phyloP scores from a whole-genome alignment of 1,140 invertebrate species.

The Andricus grossulariae region DNA sequence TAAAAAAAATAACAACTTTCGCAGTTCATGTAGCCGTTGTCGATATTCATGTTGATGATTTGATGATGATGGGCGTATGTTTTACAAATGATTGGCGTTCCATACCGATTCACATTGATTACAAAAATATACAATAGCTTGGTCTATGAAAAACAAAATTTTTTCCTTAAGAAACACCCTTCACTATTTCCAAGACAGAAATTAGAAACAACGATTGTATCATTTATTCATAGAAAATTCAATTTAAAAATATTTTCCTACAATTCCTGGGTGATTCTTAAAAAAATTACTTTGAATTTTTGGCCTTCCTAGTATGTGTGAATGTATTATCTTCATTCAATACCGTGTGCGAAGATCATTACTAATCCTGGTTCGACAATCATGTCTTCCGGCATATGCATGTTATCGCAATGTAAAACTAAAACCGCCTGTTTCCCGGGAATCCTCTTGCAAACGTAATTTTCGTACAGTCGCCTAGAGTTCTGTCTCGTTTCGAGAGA shows the following conservation, averaged over 20 bases:
- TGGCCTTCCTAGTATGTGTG: neutral
- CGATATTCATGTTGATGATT: neutral
- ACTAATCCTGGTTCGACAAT: conserved; percentile 97
- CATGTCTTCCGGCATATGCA: conserved; percentile 96
- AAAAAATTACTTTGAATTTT: neutral
- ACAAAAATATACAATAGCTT: conserved; percentile 52
- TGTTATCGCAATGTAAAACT: conserved; percentile 95
- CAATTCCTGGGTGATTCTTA: neutral
- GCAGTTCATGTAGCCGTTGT: neutral
- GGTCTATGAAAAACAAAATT: neutral
- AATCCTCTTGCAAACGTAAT: conserved; percentile 94
- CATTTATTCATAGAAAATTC: neutral
- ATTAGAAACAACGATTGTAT: neutral
- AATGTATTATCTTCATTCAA: conserved; percentile 80
- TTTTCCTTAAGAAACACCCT: conserved; percentile 7
- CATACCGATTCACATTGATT: conserved; percentile 20
- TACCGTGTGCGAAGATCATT: conserved; percentile 99
- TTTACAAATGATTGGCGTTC: conserved; percentile 15
- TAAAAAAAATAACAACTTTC: conserved; percentile 40
- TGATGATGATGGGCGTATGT: conserved; percentile 34
- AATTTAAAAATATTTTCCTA: neutral
- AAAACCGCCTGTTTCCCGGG: conserved; percentile 96
- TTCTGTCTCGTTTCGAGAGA: conserved; percentile 95
- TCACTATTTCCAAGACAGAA: neutral
- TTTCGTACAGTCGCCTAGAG: conserved; percentile 94